Percentiles rank a stretch among this genome's conserved stretches.
phyloP scores from a whole-genome alignment of 2,797 vertebrate genomes.

The Pogonophryne albipinna region DNA sequence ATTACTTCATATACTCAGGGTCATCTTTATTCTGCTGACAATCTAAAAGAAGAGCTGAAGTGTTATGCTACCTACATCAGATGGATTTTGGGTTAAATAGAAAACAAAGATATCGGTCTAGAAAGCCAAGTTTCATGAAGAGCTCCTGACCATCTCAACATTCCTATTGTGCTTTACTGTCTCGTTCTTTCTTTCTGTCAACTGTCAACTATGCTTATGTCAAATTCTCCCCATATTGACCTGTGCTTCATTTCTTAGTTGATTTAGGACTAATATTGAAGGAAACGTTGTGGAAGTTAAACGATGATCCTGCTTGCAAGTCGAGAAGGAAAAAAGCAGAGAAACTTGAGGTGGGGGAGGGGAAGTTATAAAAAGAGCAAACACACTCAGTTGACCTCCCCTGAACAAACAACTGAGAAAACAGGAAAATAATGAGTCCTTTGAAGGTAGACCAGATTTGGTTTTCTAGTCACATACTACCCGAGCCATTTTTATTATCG shows the following conservation, averaged over 20 bases:
- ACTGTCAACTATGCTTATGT: not conserved
- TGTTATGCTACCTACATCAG: not conserved
- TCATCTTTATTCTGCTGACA: slow-evolving; percentile 1
- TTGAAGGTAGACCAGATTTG: not conserved
- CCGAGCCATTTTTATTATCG: not conserved
- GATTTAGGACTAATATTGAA: not conserved
- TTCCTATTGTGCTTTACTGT: not conserved
- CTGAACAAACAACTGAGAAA: slow-evolving; percentile 36
- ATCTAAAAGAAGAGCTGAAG: not conserved
- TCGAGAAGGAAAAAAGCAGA: not conserved
- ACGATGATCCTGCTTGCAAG: not conserved
- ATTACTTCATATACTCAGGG: not conserved
- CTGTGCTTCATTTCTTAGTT: not conserved
- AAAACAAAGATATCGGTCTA: not conserved
- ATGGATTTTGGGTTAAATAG: not conserved
- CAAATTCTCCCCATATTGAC: too few relatives aligned
- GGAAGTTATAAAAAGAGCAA: not conserved
- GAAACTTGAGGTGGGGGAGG: not conserved
- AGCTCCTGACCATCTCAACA: not conserved
- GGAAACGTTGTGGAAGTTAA: not conserved
- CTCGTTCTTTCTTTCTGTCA: not conserved
- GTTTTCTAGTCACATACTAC: slow-evolving; percentile 6
- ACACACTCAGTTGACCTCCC: slow-evolving; percentile 20
- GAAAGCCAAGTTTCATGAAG: not conserved
- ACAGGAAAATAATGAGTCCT: not conserved